Evolutionary conservation across 2,888 invertebrate species (phyloP), one percentile per base, ranked within the genome.

Genomic region (Lepidochrysops patricia): DNA sequence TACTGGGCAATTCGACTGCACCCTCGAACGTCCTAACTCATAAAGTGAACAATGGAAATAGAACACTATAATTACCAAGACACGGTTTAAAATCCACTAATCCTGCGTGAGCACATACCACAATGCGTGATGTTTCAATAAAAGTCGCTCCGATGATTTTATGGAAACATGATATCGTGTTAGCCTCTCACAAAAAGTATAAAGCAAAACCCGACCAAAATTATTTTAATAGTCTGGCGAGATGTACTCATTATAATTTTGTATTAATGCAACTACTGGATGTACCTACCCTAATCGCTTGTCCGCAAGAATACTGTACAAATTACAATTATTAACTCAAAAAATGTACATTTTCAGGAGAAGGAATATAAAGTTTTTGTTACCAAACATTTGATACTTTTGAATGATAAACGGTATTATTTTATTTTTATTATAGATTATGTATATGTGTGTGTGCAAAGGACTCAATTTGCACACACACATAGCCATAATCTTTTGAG

Each of bases 81-180:
- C 62, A 66, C 60, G 50, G 64, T 60, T 49, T 32, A 63, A 49
- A 61, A 25, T 76, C 13, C 60, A 61, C 57, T 66, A 63, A 5
- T 19, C 26, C 2, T 9, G 4, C 49, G 6, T 27, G 7, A 61
- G 58, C 61, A 77, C 70, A 75, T 87, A 76, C 70, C 75, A 80
- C 78, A 81, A 83, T 77, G 72, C 69, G 69, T 66, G 68, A 67
- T 66, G 65, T 66, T 64, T 74, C 71, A 82, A 80, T 84, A 84
- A 85, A 88, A 85, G 85, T 81, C 89, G 89, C 84, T 87, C 81
- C 81, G 88, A 73, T 89, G 88, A 81, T 84, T 89, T 89, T 88
- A 83, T 85, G 86, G 89, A 84, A 89, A 89, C 86, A 78, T 76
- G 87, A 89, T 87, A 88, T 78, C 77, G 81, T 80, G 86, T 84